Percentiles rank a stretch among this genome's conserved stretches.
Conservation (phyloP, 2,797 vertebrate species). For the Iguana delicatissima region DNA sequence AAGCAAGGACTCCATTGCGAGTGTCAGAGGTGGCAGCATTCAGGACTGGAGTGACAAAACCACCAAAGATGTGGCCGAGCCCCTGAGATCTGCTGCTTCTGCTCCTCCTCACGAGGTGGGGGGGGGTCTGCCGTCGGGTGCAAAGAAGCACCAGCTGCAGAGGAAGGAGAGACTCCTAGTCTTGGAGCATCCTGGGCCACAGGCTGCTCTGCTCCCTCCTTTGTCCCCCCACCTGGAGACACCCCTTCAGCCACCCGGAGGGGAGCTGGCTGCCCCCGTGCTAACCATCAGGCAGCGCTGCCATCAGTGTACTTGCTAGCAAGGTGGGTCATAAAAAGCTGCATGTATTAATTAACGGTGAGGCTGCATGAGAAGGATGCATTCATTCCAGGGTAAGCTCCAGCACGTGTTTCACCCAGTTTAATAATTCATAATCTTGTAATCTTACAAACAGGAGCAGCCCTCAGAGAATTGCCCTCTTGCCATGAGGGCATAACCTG, state of each 20-base stretch:
- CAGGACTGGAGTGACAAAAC: no score
- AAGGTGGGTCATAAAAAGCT: slow-evolving; percentile 35
- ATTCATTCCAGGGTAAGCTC: slow-evolving; percentile 69
- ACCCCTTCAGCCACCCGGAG: neutral
- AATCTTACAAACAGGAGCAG: slow-evolving; percentile 76
- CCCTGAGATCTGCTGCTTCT: no score
- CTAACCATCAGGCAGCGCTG: slow-evolving; percentile 52
- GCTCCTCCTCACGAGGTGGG: no score
- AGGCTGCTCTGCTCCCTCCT: no score
- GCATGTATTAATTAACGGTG: slow-evolving; percentile 69
- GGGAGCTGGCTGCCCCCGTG: slow-evolving; percentile 5
- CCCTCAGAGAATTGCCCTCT: slow-evolving; percentile 64
- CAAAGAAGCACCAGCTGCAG: no score
- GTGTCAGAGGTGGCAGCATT: no score
- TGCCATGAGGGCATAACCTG: slow-evolving; percentile 4
- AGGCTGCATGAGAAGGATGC: slow-evolving; percentile 56
- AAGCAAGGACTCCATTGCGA: no score
- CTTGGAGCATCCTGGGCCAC: no score
- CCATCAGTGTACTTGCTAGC: slow-evolving; percentile 67
- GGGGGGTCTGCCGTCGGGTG: no score
- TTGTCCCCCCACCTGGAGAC: neutral
- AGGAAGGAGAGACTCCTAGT: no score
- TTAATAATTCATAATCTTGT: slow-evolving; percentile 78
- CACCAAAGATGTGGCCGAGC: no score
- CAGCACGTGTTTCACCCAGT: slow-evolving; percentile 74